These are phyloP conservation scores for Monopterus albus DNA, from an alignment of 2,113 vertebrate genomes.

Conservation along the genomic window DNA sequence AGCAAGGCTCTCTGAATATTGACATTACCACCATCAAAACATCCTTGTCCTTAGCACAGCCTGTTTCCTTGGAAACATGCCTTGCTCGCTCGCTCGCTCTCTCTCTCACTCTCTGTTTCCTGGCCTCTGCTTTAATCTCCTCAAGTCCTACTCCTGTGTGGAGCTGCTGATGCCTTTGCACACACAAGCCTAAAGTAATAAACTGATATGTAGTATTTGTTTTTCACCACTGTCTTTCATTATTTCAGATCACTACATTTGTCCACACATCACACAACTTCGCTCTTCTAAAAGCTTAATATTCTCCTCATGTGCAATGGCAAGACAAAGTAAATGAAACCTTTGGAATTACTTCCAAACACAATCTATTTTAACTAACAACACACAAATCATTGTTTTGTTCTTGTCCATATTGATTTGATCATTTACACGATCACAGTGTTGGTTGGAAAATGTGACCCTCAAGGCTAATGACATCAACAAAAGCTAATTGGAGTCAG, in stretches of 20 bases:
- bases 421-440: too few species aligned
- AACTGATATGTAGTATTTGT: background rate
- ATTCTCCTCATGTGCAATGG: conserved; percentile 14
- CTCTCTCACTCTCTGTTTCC: conserved; percentile 33
- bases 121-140: conserved; percentile 52
- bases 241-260: conserved; percentile 22
- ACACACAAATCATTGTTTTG: too few species aligned
- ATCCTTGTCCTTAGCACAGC: conserved; percentile 30
- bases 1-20: conserved; percentile 22
- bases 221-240: background rate
- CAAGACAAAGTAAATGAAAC: too few species aligned
- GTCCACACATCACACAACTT: background rate
- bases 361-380: too few species aligned
- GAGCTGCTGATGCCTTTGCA: conserved; percentile 23
- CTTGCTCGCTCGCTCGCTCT: too few species aligned
- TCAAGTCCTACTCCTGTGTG: conserved; percentile 14
- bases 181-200: conserved; percentile 20
- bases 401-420: too few species aligned
- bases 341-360: too few species aligned
- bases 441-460: too few species aligned
- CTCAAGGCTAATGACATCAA: too few species aligned
- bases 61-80: conserved; percentile 72
- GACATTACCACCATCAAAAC: conserved; percentile 38
- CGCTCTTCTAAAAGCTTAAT: conserved; percentile 20
- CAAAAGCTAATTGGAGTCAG: too few species aligned